These are phyloP conservation scores for Dolichomitus sp. DNA, from an alignment of 2,888 invertebrate species.

Conservation along the genomic window DNA sequence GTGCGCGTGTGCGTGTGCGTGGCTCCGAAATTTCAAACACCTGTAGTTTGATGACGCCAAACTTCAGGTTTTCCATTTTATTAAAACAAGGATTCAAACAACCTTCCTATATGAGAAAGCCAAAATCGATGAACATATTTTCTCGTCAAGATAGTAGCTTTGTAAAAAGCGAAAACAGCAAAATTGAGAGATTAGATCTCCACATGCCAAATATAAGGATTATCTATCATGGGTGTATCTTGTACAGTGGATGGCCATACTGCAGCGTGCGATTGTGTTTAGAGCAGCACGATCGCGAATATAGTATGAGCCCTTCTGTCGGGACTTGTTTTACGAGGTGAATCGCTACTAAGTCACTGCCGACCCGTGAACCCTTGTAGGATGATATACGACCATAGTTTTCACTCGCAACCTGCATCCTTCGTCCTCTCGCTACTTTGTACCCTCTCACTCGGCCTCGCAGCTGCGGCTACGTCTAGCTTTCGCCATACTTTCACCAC, in stretches of 20 bases:
- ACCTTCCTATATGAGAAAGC: no score
- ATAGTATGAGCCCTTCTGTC: conserved; percentile 64
- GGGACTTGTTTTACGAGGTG: conserved; percentile 75
- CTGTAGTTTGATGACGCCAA: no score
- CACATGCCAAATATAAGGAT: neutral
- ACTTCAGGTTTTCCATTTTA: no score
- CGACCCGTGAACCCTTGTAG: conserved; percentile 75
- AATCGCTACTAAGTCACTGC: conserved; percentile 78
- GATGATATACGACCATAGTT: conserved; percentile 81
- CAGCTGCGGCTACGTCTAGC: conserved; percentile 39
- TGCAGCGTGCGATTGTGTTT: conserved; percentile 19
- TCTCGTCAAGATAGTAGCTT: neutral
- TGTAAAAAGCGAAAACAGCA: neutral
- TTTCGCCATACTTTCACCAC: conserved; percentile 44
- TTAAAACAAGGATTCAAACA: no score
- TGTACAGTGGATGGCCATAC: neutral
- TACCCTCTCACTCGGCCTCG: conserved; percentile 42
- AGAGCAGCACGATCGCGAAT: conserved; percentile 37
- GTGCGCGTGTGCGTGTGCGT: no score
- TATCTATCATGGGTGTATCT: neutral
- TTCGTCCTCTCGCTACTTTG: conserved; percentile 24
- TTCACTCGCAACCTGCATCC: conserved; percentile 71
- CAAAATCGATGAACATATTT: neutral
- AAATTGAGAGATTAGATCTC: conserved; percentile 3
- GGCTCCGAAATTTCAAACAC: no score